phyloP scores from a whole-genome alignment of 2,113 vertebrate species.

The Rhea pennata region DNA sequence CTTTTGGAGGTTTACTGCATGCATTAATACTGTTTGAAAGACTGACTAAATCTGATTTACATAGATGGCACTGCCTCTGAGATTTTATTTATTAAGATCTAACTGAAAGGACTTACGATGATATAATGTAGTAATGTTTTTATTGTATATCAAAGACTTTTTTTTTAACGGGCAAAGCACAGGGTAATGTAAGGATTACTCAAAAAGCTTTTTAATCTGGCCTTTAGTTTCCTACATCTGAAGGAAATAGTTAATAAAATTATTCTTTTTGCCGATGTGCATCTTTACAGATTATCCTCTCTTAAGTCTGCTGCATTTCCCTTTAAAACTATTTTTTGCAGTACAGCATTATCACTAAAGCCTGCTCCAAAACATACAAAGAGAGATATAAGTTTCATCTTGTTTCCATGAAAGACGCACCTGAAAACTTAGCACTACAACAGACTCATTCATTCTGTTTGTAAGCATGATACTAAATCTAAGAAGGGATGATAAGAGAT shows the following conservation, averaged over 20 bases:
- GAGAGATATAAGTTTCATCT: neutral
- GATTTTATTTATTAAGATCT: neutral
- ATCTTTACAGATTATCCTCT: neutral
- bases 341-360: neutral
- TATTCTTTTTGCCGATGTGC: neutral
- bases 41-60: neutral
- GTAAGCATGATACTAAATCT: neutral
- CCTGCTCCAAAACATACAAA: neutral
- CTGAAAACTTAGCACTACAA: neutral
- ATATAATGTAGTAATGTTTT: neutral
- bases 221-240: neutral
- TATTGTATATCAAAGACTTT: neutral
- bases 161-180: neutral
- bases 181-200: neutral
- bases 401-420: neutral
- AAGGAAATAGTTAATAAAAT: neutral
- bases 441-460: neutral
- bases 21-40: neutral
- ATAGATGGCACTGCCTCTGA: neutral
- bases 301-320: neutral
- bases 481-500: neutral
- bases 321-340: neutral
- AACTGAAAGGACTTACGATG: neutral
- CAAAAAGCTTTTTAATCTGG: neutral
- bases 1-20: neutral